A percentile compares a stretch with the other conserved stretches of the same genome.
These are phyloP conservation scores for Arothron firmamentum DNA, from an alignment of 2,113 vertebrate genomes.

Conservation along the genomic window DNA sequence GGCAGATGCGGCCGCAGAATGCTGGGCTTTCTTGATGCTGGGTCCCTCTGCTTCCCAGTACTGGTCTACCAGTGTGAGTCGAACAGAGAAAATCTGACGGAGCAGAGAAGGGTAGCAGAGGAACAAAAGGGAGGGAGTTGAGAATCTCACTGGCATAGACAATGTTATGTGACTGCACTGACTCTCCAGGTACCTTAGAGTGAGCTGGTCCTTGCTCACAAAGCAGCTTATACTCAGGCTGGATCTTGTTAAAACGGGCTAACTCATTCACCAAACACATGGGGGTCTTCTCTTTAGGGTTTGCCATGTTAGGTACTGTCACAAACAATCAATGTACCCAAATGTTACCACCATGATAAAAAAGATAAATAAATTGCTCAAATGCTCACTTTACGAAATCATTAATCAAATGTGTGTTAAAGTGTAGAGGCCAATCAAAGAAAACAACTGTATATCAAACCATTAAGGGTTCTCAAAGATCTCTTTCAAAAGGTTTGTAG, in stretches of 20 bases:
- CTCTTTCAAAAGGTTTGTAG: background rate
- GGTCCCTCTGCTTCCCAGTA: constrained; percentile 91
- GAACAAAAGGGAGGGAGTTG: background rate
- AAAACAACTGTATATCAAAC: too few species aligned
- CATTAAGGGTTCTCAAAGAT: too few species aligned
- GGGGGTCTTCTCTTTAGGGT: constrained; percentile 98
- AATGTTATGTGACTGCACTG: background rate
- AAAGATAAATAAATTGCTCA: too few species aligned
- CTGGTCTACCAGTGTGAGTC: constrained; percentile 89
- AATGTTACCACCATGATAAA: background rate
- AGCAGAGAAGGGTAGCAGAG: background rate
- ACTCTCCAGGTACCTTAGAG: constrained; percentile 79
- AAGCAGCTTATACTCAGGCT: constrained; percentile 91
- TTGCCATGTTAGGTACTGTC: constrained; percentile 93
- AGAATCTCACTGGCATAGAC: background rate
- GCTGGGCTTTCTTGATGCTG: constrained; percentile 94
- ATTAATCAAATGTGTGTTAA: too few species aligned
- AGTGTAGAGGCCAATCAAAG: too few species aligned
- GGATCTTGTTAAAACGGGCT: constrained; percentile 95
- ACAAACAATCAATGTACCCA: background rate
- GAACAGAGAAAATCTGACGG: constrained; percentile 86
- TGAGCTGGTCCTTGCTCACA: constrained; percentile 93
- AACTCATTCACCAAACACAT: constrained; percentile 99
- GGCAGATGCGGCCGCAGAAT: constrained; percentile 86
- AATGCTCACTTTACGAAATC: too few species aligned